These are phyloP conservation scores for Coccyzus lansbergi DNA, from an alignment of 2,797 vertebrate species.

Conservation along the genomic window DNA sequence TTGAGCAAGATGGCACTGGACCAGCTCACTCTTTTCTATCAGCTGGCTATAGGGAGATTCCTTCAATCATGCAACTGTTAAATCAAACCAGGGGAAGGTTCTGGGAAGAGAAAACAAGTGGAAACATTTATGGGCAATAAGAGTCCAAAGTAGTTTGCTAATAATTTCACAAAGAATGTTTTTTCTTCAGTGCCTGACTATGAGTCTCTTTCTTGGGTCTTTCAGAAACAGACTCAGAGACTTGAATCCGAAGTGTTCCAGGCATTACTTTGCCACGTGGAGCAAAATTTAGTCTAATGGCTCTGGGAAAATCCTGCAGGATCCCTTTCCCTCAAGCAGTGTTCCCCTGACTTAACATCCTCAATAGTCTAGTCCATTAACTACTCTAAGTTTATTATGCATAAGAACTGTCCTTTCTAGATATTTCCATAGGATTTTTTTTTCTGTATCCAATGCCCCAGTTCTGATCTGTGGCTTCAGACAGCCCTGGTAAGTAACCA, in stretches of 20 bases:
- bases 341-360: background rate
- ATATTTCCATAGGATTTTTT: background rate
- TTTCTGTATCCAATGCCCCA: background rate
- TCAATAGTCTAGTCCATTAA: background rate
- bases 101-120: conserved; percentile 54
- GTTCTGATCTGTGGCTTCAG: background rate
- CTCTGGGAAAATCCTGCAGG: background rate
- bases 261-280: background rate
- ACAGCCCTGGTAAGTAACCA: background rate
- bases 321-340: background rate
- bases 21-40: conserved; percentile 53
- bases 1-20: conserved; percentile 61
- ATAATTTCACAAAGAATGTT: background rate
- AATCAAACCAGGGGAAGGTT: conserved; percentile 82
- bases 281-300: background rate
- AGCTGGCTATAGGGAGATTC: conserved; percentile 74
- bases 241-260: background rate
- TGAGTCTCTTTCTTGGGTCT: background rate
- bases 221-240: background rate
- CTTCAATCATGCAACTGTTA: conserved; percentile 76
- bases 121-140: background rate
- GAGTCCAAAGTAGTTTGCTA: background rate
- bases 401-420: background rate
- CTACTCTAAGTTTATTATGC: background rate
- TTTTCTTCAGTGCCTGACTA: background rate